Evolutionary conservation across 2,113 vertebrate species (phyloP), one percentile per base, ranked within the genome.

Genomic region (Microcebus tavaratra): DNA sequence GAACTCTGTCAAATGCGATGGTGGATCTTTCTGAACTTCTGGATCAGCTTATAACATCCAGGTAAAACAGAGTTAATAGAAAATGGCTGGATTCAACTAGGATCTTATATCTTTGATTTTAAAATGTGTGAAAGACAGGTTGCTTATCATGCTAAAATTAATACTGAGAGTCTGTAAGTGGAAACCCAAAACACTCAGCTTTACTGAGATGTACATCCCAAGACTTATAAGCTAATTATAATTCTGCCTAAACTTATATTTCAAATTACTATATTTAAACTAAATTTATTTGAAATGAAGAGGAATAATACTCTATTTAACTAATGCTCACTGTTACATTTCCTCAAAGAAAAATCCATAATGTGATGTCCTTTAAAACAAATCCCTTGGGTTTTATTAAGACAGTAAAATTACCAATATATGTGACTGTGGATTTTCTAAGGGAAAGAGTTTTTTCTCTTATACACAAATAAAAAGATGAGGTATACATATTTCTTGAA

Each of bases 221-320:
- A 9, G 76, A 75, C 55, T 96, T 97, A 96, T 81, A 91, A 73
- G 90, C 18, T 63, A 91, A 76, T 97, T 94, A 98, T 85, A 65
- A 94, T 94, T 53, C 45, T 61, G 9, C 57, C 81, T 89, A 78
- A 95, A 96, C 78, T 45, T 76, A 88, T 17, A 94, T 93, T 97
- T 63, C 67, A 90, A 97, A 98, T 96, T 93, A 4, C 29, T 84
- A 31, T 80, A 85, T 96, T 97, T 65, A 89, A 57, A 94, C 81
- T 85, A 92, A 91, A 95, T 96, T 96, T 75, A 25, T 85, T 97
- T 89, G 36, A 39, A 55, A 92, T 93, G 72, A 88, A 42, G 75
- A 92, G 72, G 27, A 12, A 82, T 73, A 31, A 88, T 91, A 81
- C 18, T 73, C 85, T 93, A 65, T 95, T 90, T 93, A 67, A 17